Evolutionary conservation across 2,797 vertebrate genomes (phyloP).

Genomic region (Siniperca obscura): DNA sequence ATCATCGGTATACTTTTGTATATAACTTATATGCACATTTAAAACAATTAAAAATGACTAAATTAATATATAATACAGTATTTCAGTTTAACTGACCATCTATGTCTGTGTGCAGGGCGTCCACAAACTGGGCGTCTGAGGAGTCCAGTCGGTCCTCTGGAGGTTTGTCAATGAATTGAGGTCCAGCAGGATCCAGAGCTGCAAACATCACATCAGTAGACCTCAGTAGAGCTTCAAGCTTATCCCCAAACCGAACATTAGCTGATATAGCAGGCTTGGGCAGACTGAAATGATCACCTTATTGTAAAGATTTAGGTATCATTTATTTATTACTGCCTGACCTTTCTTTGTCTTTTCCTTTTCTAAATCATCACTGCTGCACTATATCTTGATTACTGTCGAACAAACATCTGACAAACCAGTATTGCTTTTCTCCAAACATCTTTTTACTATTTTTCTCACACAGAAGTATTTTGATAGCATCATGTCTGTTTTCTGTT

Average conservation of each 20-base stretch:
- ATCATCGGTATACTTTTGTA: background rate
- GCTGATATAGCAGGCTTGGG: background rate
- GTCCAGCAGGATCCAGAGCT: constrained; percentile 96
- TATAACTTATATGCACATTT: background rate
- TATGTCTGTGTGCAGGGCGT: constrained; percentile 92
- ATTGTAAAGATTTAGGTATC: background rate
- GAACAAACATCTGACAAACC: background rate
- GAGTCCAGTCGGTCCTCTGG: constrained; percentile 85
- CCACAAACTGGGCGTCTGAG: constrained; percentile 92
- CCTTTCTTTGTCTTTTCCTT: background rate
- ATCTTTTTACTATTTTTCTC: background rate
- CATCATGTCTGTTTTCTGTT: background rate
- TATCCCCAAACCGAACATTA: constrained; percentile 7
- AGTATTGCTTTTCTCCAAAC: background rate
- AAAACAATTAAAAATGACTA: background rate
- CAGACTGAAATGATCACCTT: background rate
- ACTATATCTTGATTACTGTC: background rate
- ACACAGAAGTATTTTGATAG: background rate
- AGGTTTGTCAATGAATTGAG: constrained; percentile 81
- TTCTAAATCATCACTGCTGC: background rate
- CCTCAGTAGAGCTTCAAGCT: background rate
- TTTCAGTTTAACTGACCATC: constrained; percentile 81
- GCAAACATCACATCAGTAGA: constrained; percentile 36
- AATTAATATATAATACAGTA: background rate
- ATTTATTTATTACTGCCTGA: too few species aligned